Evolutionary conservation across 2,797 vertebrate species (phyloP), one percentile per base, ranked within the genome.

Genomic region (Darevskia nairensis): DNA sequence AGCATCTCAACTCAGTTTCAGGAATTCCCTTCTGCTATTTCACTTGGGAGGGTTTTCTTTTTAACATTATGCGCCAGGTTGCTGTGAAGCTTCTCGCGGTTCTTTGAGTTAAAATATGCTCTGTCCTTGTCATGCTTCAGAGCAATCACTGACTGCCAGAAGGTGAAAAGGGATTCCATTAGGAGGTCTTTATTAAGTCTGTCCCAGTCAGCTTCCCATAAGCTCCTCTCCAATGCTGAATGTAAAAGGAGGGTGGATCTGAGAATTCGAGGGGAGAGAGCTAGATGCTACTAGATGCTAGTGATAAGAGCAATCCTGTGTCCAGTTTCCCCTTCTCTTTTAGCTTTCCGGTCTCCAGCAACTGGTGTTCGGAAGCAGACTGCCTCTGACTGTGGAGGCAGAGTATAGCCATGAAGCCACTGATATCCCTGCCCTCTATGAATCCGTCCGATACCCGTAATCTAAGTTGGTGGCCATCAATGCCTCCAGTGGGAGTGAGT

Each of bases 11-110:
- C 59, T 66, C 50, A 90, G 29, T 69, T 92, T 77, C 82, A 90
- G 87, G 39, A 88, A 92, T 94, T 94, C 68, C 86, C 80, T 90
- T 90, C 87, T 91, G 75, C 89, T 92, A 50, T 82, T 92, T 92
- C 86, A 39, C 55, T 88, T 85, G 59, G 87, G 29, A 87, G 29
- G 11, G 25, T 39, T 90, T 91, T 86, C 90, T 89, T 89, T 89
- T 86, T 86, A 69, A 93, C 64, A 89, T 90, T 86, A 87, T 83
- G 89, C 44, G 15, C 29, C 29, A 87, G 94, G 77, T 35, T 85
- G 83, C 92, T 90, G 85, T 50, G 29, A 87, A 61, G 87, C 61
- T 29, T 72, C 80, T 44, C 4, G 25, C 32, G 59, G 72, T 39
- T 25, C n/a, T 77, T 55, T 55, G 71, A 90, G 92, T 90, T n/a